Conservation (phyloP, 2,797 vertebrate species). For the Brachymystax lenok region DNA sequence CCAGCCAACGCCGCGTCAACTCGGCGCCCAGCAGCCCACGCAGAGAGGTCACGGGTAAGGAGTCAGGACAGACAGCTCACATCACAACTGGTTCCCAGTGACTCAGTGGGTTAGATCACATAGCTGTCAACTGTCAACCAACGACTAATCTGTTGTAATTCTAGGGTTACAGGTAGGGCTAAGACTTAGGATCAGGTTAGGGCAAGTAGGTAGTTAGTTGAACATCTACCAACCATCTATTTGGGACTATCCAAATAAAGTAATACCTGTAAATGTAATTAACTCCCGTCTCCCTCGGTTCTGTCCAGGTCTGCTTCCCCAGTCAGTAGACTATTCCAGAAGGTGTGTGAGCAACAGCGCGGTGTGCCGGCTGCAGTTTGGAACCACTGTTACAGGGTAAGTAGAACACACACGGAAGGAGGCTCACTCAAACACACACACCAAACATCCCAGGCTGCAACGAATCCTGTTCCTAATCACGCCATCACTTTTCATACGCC, state of each 20-base stretch:
- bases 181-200: too few species aligned
- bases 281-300: background rate
- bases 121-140: background rate
- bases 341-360: conserved; percentile 61
- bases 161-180: background rate
- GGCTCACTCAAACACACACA: background rate
- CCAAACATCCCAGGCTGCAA: too few species aligned
- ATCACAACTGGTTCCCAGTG: background rate
- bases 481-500: background rate
- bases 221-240: background rate
- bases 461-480: background rate
- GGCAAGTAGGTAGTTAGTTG: background rate
- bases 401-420: conserved; percentile 37
- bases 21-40: conserved; percentile 85
- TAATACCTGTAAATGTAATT: background rate
- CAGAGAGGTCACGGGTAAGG: conserved; percentile 70
- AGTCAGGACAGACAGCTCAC: background rate
- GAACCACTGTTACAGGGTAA: conserved; percentile 75
- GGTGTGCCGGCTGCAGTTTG: conserved; percentile 76
- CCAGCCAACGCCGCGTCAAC: conserved; percentile 73
- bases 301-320: conserved; percentile 56
- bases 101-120: background rate
- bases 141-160: too few species aligned
- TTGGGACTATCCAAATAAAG: background rate
- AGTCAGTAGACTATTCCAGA: conserved; percentile 76